A percentile compares a stretch with the other conserved stretches of the same genome.
These are phyloP conservation scores for Phania funesta DNA, from an alignment of 2,888 invertebrate species.

Conservation along the genomic window DNA sequence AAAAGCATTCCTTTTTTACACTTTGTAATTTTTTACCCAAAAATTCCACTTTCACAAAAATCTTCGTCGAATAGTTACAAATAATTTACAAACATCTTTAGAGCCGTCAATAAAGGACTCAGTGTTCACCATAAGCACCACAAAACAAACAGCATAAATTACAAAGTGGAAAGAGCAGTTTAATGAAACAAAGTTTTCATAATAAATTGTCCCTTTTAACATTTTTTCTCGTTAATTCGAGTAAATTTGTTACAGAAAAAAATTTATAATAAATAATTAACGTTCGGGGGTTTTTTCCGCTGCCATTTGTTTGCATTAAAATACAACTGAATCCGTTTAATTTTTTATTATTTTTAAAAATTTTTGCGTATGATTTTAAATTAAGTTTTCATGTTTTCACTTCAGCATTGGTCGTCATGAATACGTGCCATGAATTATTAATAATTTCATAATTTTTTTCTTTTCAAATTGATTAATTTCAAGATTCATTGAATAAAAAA, in stretches of 20 bases:
- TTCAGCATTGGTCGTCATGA: background rate
- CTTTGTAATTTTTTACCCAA: no score
- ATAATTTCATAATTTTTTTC: background rate
- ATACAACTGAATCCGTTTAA: slow-evolving; percentile 13
- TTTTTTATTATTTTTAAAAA: background rate
- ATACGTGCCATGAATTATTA: slow-evolving; percentile 27
- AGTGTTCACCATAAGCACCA: background rate
- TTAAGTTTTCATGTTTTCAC: slow-evolving; percentile 21
- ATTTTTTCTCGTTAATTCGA: slow-evolving; percentile 47
- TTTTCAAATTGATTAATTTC: slow-evolving; percentile 2
- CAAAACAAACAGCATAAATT: slow-evolving; percentile 12
- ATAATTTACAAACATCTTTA: no score
- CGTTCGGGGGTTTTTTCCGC: background rate
- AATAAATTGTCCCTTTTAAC: slow-evolving; percentile 42
- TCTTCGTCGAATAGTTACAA: no score
- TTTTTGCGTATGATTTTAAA: slow-evolving; percentile 9
- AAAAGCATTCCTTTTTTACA: no score
- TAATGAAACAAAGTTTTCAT: slow-evolving; percentile 30
- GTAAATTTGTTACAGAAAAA: slow-evolving; percentile 47
- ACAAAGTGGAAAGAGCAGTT: slow-evolving; percentile 8
- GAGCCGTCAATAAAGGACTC: background rate
- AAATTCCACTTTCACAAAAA: no score
- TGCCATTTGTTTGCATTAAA: slow-evolving; percentile 7
- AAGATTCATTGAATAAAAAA: background rate
- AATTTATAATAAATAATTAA: no score